Evolutionary conservation across 2,888 invertebrate genomes (phyloP), one percentile per base, ranked within the genome.

Genomic region (Drosophila demipolita): DNA sequence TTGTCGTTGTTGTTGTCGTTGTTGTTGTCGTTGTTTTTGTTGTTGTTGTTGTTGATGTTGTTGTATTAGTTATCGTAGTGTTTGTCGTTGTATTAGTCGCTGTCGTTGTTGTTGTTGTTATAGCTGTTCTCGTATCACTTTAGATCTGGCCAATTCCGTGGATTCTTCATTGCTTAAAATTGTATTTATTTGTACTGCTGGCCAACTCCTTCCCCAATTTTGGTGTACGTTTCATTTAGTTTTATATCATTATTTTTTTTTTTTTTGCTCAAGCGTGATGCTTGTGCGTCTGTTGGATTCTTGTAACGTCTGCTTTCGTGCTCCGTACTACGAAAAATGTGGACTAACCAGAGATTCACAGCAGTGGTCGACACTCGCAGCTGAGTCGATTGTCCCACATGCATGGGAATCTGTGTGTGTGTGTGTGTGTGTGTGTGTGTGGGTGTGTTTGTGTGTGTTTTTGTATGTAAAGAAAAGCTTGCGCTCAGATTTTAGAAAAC

Each of bases 271-370:
- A 75, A 55, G 69, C 73, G 58, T 67, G 66, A 59, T 66, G 65
- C 80, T 77, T 80, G 64, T 79, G 85, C 66, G 67, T 66, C 65
- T 40, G 50, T 45, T 53, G 35, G 45, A 53, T 57, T 63, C 69
- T 65, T 57, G 49, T 48, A 65, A 72, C 82, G 83, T 83, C 83
- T 78, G 74, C 67, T 80, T 71, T 67, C 82, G 65, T 69, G 78
- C 82, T 72, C 68, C 60, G 73, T 73, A 66, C 66, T 78, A 75
- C 69, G 71, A 64, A 70, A 71, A 89, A 82, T 84, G 87, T 84
- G 79, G 81, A 63, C 59, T 67, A 66, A 57, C 72, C 50, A 49
- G 60, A 81, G 78, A 89, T 75, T 75, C 77, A 69, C 75, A 71
- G 78, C 83, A 71, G 61, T 55, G 53, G 48, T 62, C 72, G 53